Evolutionary conservation across 2,113 vertebrate genomes (phyloP), one percentile per base, ranked within the genome.

Genomic region (Marmota monax): DNA sequence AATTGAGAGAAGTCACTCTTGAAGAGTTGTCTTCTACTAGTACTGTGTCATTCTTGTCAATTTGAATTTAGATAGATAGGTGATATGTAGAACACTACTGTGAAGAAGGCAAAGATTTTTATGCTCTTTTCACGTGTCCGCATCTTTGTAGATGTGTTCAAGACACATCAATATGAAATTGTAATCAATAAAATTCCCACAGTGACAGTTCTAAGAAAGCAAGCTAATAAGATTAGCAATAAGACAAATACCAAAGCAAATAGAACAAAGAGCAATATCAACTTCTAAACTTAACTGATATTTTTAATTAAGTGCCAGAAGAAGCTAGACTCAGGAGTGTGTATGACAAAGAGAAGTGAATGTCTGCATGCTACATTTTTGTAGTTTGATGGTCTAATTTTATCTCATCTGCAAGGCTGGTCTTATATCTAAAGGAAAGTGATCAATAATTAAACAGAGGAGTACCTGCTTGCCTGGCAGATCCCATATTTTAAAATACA

Each of bases 391-490:
- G 37, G 9, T 79, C 63, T 97, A 91, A 94, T 92, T 95, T 79
- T 92, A 94, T 90, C 58, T 65, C 7, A 70, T 94, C 56, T 85
- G 32, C 9, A 90, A 83, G 45, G 90, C 7, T 37, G 32, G 22
- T 89, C 48, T 94, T 82, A 78, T 88, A 83, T 82, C 48, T 95
- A 91, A 78, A 90, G 39, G 18, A 88, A 85, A 88, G 5, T 73
- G 88, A 84, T 97, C 85, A 96, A 80, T 94, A 97, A 93, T 95
- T 92, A 93, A 97, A 73, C 29, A 94, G 45, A 95, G 18, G 79
- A 88, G 63, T 95, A 92, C 63, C n/a, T 93, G 42, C 23, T 65
- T 93, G 77, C 73, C 78, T 88, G 92, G 70, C 39, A 95, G 34
- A 70, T 85, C 58, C 25, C 29, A 61, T 96, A 89, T 89, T 94